Base-by-base conservation (phyloP, 2,888 invertebrate species). In the Agrotis exclamationis region DNA sequence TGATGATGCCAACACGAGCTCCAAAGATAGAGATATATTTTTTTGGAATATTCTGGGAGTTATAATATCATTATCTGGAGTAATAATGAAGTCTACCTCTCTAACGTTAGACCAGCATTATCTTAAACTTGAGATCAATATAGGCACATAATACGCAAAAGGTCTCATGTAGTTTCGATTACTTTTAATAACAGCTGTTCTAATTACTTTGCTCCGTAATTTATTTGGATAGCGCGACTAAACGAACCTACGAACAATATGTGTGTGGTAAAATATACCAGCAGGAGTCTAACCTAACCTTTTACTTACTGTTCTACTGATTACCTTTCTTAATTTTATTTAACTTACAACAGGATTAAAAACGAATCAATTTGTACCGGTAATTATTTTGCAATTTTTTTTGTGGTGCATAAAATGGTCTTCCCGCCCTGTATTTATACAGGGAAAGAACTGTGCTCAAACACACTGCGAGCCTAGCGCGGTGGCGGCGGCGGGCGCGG, bases 121-220 rank as follows among this genome's bases (percentile, higher is more conserved):
- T 7, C 44, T 28, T 33, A 64, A 70, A 63, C 74, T 70, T 28
- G 53, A 39, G 22, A 59, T 65, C 24, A 68, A 20, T 58, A 82
- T 39, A 39, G 33, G 6, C 60, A 66, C 48, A 47, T 65, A 76
- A 78, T 73, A 53, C 76, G 64, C 73, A 67, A 84, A 83, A 84
- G 80, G 78, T 78, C 71, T 84, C 80, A 62, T 76, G 66, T 79
- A 83, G 83, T 65, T 87, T 86, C 76, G 77, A 87, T 90, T 88
- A 87, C 86, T 79, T 83, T 82, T 86, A 88, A 86, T 85, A 85
- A 86, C 57, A 72, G 54, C 54, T 80, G 72, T 78, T 82, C 75
- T 90, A 89, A 89, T 91, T 88, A 87, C 82, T 84, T 81, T 50
- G 73, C 79, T 68, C 83, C 70, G 9, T 85, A 81, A 87, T 87